A percentile compares a stretch with the other conserved stretches of the same genome.
These are phyloP conservation scores for Callinectes sapidus DNA, from an alignment of 2,888 invertebrate genomes.

Conservation along the genomic window DNA sequence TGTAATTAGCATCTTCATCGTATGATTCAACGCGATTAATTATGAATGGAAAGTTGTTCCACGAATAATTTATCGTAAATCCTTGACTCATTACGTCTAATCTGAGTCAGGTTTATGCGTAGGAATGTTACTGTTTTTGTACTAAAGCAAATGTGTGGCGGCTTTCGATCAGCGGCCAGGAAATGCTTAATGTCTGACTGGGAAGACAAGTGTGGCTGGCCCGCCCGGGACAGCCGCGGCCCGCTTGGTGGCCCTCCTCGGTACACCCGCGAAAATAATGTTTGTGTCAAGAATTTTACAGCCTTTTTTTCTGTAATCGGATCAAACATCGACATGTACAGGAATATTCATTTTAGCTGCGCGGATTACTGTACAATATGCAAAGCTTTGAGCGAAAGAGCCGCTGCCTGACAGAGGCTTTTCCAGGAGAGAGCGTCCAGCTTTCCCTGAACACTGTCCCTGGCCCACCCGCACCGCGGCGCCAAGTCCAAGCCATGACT, in stretches of 20 bases:
- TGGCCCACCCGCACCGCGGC: neutral
- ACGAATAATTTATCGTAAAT: conserved; percentile 10
- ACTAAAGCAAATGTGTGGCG: neutral
- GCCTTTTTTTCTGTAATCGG: conserved; percentile 28
- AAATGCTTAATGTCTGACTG: neutral
- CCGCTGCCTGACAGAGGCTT: neutral
- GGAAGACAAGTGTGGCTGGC: neutral
- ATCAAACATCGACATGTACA: conserved; percentile 45
- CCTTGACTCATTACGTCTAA: neutral
- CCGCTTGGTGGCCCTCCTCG: neutral
- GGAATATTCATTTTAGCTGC: conserved; percentile 43
- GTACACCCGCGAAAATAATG: neutral
- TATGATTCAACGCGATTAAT: neutral
- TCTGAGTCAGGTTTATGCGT: neutral
- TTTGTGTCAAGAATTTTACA: conserved; percentile 42
- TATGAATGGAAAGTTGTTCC: conserved; percentile 11
- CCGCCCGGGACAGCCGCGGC: neutral
- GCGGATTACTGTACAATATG: conserved; percentile 47
- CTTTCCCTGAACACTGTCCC: neutral
- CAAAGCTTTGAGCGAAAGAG: conserved; percentile 33
- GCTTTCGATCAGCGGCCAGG: neutral
- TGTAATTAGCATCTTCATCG: conserved; percentile 1
- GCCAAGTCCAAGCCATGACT: neutral
- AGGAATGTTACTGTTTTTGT: neutral
- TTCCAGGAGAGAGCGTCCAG: neutral